Conservation (phyloP, 2,888 invertebrate genomes). For the Clusia tigrina region DNA sequence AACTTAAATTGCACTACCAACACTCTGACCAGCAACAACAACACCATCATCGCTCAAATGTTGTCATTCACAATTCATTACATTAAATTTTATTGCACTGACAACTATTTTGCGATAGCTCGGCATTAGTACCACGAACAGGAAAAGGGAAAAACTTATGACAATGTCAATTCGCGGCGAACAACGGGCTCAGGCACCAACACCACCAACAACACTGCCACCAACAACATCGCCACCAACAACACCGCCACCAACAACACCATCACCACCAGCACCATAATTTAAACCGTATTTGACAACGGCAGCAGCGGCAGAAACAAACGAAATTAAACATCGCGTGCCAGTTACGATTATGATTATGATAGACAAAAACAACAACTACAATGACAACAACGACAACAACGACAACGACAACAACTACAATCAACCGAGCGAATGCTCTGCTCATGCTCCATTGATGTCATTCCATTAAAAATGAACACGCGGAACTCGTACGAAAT, state of each 20-base stretch:
- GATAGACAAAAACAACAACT: slow-evolving; percentile 43
- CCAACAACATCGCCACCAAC: slow-evolving; percentile 38
- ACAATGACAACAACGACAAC: slow-evolving; percentile 17
- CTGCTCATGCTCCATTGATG: too few species aligned
- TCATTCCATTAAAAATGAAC: too few species aligned
- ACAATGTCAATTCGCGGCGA: slow-evolving; percentile 51
- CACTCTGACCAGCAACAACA: too few species aligned
- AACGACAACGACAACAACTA: slow-evolving; percentile 26
- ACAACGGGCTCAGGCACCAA: too few species aligned
- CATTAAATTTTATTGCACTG: background rate
- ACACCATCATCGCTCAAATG: too few species aligned
- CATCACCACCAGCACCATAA: background rate
- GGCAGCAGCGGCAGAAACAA: slow-evolving; percentile 22
- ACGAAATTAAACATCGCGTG: slow-evolving; percentile 45
- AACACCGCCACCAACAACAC: background rate
- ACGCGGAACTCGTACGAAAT: too few species aligned
- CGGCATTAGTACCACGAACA: slow-evolving; percentile 41
- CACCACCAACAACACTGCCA: slow-evolving; percentile 40
- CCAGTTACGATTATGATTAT: slow-evolving; percentile 56
- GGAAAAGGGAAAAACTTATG: too few species aligned
- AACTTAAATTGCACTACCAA: too few species aligned
- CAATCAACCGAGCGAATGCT: too few species aligned
- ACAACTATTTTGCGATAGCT: background rate
- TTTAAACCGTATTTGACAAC: background rate
- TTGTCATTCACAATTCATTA: background rate